Percentiles rank a stretch among this genome's conserved stretches.
These are phyloP conservation scores for Cavia aperea DNA, from an alignment of 2,113 vertebrate genomes.

Conservation along the genomic window DNA sequence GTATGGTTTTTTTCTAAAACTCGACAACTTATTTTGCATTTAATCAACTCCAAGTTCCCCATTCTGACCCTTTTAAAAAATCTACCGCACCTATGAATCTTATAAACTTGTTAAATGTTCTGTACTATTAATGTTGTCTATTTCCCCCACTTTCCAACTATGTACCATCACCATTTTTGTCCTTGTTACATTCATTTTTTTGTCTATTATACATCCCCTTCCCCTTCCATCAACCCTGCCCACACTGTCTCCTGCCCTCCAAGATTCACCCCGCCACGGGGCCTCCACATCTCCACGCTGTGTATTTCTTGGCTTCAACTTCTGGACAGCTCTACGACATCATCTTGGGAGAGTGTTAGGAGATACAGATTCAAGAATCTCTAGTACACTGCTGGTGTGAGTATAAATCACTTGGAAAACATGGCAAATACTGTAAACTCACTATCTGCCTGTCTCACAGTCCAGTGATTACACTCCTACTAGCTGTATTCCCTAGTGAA, in stretches of 20 bases:
- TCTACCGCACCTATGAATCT: background rate
- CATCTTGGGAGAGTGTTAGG: background rate
- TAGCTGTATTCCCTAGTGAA: background rate
- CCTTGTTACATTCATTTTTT: background rate
- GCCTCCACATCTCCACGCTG: background rate
- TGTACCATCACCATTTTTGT: too few species aligned
- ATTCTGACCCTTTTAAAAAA: background rate
- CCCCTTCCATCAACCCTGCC: too few species aligned
- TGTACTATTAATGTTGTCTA: too few species aligned
- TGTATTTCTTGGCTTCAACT: background rate
- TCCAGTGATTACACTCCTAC: background rate
- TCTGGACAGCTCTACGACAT: background rate
- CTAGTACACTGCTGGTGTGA: fast-evolving
- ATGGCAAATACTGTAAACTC: background rate
- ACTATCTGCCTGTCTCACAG: too few species aligned
- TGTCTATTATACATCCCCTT: fast-evolving
- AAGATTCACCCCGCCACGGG: background rate
- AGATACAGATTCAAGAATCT: background rate
- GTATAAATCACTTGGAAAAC: background rate
- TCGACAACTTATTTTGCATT: background rate
- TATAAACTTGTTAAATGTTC: background rate
- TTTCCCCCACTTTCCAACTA: too few species aligned
- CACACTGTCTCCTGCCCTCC: background rate
- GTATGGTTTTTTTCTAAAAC: background rate
- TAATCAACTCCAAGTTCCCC: background rate